Evolutionary conservation across 2,113 vertebrate genomes (phyloP).

Genomic region (Numenius arquata): DNA sequence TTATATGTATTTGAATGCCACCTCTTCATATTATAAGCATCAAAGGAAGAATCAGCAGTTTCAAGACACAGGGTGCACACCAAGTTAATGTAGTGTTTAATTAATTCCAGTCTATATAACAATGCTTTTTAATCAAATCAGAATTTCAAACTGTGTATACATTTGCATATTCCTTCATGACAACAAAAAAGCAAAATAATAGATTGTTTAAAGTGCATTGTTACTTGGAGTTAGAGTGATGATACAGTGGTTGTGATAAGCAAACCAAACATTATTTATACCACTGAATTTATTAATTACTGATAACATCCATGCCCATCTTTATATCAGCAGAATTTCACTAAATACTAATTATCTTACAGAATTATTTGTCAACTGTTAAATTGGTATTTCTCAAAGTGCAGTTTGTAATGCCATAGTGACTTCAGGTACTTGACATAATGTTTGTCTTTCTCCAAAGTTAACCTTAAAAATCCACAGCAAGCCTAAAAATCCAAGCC

Average conservation of each 20-base stretch:
- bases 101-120: constrained; percentile 3
- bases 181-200: neutral
- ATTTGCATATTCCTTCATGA: neutral
- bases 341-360: neutral
- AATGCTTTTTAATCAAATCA: neutral
- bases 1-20: neutral
- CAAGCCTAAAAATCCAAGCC: neutral
- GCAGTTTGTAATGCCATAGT: neutral
- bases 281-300: neutral
- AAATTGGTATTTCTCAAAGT: neutral
- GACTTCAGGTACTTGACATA: neutral
- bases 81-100: constrained; percentile 1
- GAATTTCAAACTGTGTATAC: neutral
- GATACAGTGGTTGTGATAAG: neutral
- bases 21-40: neutral
- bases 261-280: neutral
- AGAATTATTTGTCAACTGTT: neutral
- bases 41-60: neutral
- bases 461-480: neutral
- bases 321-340: neutral
- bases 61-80: neutral
- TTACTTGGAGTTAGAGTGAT: neutral
- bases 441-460: neutral
- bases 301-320: neutral
- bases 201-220: neutral